Evolutionary conservation across 2,888 invertebrate species (phyloP), one percentile per base, ranked within the genome.

Genomic region (Schizaphis graminum): DNA sequence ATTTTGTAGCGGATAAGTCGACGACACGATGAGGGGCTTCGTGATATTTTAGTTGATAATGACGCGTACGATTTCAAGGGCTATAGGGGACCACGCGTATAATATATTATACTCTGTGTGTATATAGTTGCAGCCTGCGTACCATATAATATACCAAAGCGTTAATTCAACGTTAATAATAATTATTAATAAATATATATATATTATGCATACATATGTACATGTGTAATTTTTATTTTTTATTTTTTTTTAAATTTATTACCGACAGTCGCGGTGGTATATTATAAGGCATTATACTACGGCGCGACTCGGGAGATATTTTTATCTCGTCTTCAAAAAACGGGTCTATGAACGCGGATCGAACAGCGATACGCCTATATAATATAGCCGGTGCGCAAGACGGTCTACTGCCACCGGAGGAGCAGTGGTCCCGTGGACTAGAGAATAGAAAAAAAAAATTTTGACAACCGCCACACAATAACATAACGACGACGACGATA

Each of bases 221-320:
- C 35, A 24, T 57, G 10, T 57, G 44, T 44, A 47, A 49, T 21
- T 35, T 21, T 47, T 47, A 47, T n/a, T 11, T 67, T 67, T 67
- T 67, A n/a, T 35, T 67, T 57, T 8, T 26, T 57, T 56, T 13
- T 77, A n/a, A 93, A 93, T 93, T 93, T 93, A 93, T 93, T n/a
- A 35, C 92, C 41, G 89, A 77, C 92, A 77, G 92, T 21, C 92
- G 61, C n/a, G 13, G 57, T 35, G n/a, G 35, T 35, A 4, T 77
- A 77, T 24, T 3, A 8, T 24, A 77, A n/a, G 7, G 35, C 35
- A 35, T 21, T 35, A 35, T 21, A 21, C 8, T 21, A 8, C 8
- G 11, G n/a, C n/a, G 13, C 26, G 28, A 41, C 67, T n/a, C 53
- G 41, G 21, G 5, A 53, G 77, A 77, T 89, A 93, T 89, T 93